Percentiles rank a stretch among this genome's conserved stretches.
Evolutionary conservation across 2,888 invertebrate species (phyloP).

Genomic region (Endomychus coccineus): DNA sequence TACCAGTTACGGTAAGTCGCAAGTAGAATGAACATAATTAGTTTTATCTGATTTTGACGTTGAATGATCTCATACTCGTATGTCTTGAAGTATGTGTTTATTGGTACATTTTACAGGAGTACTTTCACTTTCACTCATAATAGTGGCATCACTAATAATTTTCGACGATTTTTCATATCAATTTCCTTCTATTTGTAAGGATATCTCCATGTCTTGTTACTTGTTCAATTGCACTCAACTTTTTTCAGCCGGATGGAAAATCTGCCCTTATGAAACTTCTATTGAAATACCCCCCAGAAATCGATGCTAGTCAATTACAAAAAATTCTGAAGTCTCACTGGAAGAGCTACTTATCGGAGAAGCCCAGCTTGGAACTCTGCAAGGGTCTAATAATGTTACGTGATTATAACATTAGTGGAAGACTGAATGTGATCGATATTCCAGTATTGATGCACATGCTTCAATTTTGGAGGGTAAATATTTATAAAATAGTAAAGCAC

Average conservation of each 20-base stretch:
- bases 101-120: too few relatives aligned
- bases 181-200: too few relatives aligned
- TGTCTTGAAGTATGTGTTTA: too few relatives aligned
- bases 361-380: constrained; percentile 58
- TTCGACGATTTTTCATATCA: too few relatives aligned
- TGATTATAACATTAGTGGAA: constrained; percentile 58
- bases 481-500: background rate
- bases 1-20: constrained; percentile 46
- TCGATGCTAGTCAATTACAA: constrained; percentile 54
- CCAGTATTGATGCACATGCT: constrained; percentile 58
- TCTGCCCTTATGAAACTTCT: constrained; percentile 47
- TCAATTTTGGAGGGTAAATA: constrained; percentile 54
- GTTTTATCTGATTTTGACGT: too few relatives aligned
- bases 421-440: constrained; percentile 53
- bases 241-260: constrained; percentile 47
- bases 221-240: too few relatives aligned
- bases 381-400: constrained; percentile 62
- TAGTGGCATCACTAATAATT: too few relatives aligned
- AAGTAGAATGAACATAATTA: background rate
- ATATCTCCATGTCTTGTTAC: too few relatives aligned
- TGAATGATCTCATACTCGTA: too few relatives aligned
- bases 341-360: constrained; percentile 51
- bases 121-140: too few relatives aligned
- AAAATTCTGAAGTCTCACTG: constrained; percentile 53
- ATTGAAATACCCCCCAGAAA: constrained; percentile 52